Percentiles rank a stretch among this genome's conserved stretches.
phyloP scores from a whole-genome alignment of 2,888 invertebrate species.

The Trisateles emortualis region DNA sequence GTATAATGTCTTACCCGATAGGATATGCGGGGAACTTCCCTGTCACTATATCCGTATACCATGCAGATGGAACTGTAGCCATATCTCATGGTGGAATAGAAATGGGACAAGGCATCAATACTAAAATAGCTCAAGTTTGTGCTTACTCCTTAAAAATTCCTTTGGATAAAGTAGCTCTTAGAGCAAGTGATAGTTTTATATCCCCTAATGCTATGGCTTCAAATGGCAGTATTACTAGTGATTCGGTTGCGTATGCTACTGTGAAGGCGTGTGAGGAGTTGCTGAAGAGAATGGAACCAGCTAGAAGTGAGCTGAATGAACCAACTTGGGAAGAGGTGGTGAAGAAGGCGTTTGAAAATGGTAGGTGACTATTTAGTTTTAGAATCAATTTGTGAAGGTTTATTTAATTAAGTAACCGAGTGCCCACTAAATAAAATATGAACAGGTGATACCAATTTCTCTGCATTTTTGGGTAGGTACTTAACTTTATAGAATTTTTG shows the following conservation, averaged over 20 bases:
- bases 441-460: too few species aligned
- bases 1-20: constrained; percentile 89
- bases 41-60: constrained; percentile 89
- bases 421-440: too few species aligned
- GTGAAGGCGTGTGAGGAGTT: constrained; percentile 84
- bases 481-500: too few species aligned
- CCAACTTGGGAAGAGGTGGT: constrained; percentile 85
- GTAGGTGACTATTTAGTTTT: constrained; percentile 47
- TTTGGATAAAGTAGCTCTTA: constrained; percentile 86
- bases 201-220: constrained; percentile 90
- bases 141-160: constrained; percentile 90
- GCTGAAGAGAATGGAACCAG: constrained; percentile 74
- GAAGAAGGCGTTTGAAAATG: constrained; percentile 76
- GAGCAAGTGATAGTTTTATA: constrained; percentile 88
- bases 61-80: constrained; percentile 89
- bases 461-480: too few species aligned
- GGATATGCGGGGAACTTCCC: constrained; percentile 82
- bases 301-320: constrained; percentile 68
- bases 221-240: constrained; percentile 91
- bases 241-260: constrained; percentile 88
- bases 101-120: constrained; percentile 92
- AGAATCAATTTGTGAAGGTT: too few species aligned
- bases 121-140: constrained; percentile 90
- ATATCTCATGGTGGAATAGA: constrained; percentile 90
- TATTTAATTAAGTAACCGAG: too few species aligned